Conservation (phyloP, 2,888 invertebrate genomes). For the Aromia moschata region DNA sequence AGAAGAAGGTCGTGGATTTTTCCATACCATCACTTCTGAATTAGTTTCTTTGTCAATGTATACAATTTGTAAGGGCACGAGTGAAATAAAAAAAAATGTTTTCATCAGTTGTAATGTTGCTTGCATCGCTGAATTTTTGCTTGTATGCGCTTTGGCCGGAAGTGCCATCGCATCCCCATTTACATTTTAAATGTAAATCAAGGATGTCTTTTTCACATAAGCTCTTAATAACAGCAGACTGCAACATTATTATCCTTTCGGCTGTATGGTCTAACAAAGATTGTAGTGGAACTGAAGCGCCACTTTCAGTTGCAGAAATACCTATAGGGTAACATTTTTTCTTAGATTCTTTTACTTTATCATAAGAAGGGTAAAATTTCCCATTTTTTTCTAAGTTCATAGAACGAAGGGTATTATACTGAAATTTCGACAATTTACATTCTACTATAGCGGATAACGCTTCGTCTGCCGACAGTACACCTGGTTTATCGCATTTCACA, state of each 20-base stretch:
- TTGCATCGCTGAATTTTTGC: neutral
- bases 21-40: neutral
- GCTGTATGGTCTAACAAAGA: neutral
- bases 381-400: neutral
- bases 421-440: slow-evolving; percentile 6
- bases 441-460: slow-evolving; percentile 7
- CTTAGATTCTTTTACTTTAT: neutral
- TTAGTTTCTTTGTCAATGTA: slow-evolving; percentile 3
- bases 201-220: neutral
- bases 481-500: neutral
- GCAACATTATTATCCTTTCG: neutral
- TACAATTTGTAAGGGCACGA: neutral
- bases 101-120: slow-evolving; percentile 1
- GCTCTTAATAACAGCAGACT: neutral
- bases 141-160: slow-evolving; percentile 4
- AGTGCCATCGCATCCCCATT: neutral
- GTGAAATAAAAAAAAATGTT: neutral
- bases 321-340: neutral
- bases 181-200: neutral
- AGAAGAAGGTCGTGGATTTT: slow-evolving; percentile 3
- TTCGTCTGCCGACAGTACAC: neutral
- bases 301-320: neutral
- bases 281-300: slow-evolving; percentile 1
- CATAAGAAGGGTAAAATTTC: slow-evolving; percentile 2
- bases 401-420: neutral